These are phyloP conservation scores for Macheiramphus alcinus DNA, from an alignment of 2,113 vertebrate species.

Conservation along the genomic window DNA sequence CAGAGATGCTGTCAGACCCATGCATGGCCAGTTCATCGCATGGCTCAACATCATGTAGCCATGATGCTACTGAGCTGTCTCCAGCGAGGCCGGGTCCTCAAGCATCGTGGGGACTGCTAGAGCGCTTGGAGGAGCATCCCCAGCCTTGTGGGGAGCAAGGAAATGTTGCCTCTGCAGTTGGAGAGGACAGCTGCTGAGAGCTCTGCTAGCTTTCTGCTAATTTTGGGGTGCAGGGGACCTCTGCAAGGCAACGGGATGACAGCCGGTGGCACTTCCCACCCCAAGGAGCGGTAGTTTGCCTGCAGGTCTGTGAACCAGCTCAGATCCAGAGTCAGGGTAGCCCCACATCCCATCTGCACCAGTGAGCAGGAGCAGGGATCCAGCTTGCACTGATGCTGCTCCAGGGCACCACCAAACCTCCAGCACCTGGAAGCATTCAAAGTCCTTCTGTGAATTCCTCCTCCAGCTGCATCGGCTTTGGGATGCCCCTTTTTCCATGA, in stretches of 20 bases:
- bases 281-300: background rate
- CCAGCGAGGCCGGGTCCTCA: background rate
- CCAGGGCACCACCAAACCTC: background rate
- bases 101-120: background rate
- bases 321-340: background rate
- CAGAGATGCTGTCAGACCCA: background rate
- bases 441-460: background rate
- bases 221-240: background rate
- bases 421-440: background rate
- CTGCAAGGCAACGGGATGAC: background rate
- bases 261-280: background rate
- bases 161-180: background rate
- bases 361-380: background rate
- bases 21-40: fast-evolving
- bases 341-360: background rate
- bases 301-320: background rate
- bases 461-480: background rate
- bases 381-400: background rate
- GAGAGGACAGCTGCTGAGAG: background rate
- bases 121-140: background rate
- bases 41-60: background rate
- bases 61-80: background rate
- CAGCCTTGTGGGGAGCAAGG: background rate
- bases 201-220: background rate
- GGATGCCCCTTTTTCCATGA: background rate